These are phyloP conservation scores for Villa cingulata DNA, from an alignment of 2,888 invertebrate genomes.

Conservation along the genomic window DNA sequence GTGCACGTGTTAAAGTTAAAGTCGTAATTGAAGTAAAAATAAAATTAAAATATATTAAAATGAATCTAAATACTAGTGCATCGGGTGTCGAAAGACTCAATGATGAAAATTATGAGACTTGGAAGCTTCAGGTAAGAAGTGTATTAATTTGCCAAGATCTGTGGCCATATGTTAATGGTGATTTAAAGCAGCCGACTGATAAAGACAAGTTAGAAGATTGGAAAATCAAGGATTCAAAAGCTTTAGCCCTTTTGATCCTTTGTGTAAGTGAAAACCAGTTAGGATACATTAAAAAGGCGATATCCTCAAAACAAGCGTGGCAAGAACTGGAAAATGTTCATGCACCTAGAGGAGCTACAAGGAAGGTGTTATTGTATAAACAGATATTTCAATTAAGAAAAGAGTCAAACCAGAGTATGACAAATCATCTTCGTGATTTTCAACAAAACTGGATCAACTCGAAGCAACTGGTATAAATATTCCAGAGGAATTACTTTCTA, in stretches of 20 bases:
- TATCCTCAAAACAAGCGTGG: slow-evolving; percentile 4
- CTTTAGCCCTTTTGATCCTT: slow-evolving; percentile 4
- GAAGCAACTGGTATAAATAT: slow-evolving; percentile 7
- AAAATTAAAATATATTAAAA: no score
- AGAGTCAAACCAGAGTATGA: background rate
- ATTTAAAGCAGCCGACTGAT: background rate
- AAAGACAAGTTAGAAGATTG: slow-evolving; percentile 2
- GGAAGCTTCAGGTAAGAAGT: slow-evolving; percentile 7
- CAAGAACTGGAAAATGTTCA: slow-evolving; percentile 3
- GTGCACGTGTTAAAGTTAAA: no score
- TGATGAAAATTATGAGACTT: no score
- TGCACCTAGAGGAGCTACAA: slow-evolving; percentile 3
- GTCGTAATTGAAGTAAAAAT: no score
- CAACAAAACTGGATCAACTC: slow-evolving; percentile 3
- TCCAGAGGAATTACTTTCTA: slow-evolving; percentile 4
- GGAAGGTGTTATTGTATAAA: slow-evolving; percentile 7
- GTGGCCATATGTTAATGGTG: slow-evolving; percentile 7
- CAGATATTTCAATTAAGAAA: slow-evolving; percentile 6
- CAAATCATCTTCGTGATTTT: slow-evolving; percentile 4
- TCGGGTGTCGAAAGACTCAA: no score
- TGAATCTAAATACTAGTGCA: no score
- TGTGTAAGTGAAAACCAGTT: slow-evolving; percentile 5
- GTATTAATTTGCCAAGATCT: slow-evolving; percentile 8
- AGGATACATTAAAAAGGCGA: slow-evolving; percentile 5
- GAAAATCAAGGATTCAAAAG: slow-evolving; percentile 6